These are phyloP conservation scores for Herpailurus yagouaroundi DNA, from an alignment of 2,113 vertebrate species.

Conservation along the genomic window DNA sequence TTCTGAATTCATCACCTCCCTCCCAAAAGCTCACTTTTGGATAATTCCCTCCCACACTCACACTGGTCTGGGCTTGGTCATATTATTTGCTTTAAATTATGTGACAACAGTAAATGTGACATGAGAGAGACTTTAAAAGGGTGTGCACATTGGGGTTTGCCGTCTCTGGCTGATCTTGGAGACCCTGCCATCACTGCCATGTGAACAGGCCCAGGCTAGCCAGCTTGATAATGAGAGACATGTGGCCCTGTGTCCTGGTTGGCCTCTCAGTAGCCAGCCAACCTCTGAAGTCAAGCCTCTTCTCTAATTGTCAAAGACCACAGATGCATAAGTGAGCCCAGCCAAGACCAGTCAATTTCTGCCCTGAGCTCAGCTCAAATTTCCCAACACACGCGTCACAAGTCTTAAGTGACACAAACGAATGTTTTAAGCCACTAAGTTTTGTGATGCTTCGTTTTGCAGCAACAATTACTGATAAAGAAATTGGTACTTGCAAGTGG, in stretches of 20 bases:
- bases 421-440: neutral
- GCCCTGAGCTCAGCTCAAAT: neutral
- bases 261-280: neutral
- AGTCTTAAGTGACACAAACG: neutral
- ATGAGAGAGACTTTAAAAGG: neutral
- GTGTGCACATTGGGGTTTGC: neutral
- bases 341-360: neutral
- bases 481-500: neutral
- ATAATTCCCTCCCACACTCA: neutral
- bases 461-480: slow-evolving; percentile 17
- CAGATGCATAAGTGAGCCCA: neutral
- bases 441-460: neutral
- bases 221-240: neutral
- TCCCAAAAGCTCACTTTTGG: too few relatives aligned
- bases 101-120: neutral
- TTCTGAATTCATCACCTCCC: neutral
- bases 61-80: neutral
- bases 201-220: neutral
- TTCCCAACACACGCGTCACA: neutral
- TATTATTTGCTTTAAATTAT: neutral
- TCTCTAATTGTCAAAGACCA: neutral
- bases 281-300: neutral
- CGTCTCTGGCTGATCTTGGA: neutral
- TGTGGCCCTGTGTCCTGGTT: neutral
- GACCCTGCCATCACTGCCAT: neutral